Conservation (phyloP, 30 jellyfish, hydroid and myxozoan genomes). For the Turritopsis dohrnii region DNA sequence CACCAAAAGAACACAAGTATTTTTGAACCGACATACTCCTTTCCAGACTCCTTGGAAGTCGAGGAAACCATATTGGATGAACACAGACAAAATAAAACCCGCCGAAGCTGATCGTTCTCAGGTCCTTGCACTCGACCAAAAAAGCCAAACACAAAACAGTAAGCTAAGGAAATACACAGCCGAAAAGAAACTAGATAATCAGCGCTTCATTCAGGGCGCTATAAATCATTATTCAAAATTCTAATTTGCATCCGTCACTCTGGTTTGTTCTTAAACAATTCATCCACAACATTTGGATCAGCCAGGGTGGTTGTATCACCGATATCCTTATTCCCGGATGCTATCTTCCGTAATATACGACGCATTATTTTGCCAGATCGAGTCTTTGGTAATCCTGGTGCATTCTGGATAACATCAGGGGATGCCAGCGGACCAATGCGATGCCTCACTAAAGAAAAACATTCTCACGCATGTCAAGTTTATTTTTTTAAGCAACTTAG, state of each 20-base stretch:
- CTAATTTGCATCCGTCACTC: neutral
- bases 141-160: too few species aligned
- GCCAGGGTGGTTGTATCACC: conserved; percentile 98
- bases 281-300: conserved; percentile 80
- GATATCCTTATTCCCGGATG: conserved; percentile 69
- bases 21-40: too few species aligned
- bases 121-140: too few species aligned
- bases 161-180: too few species aligned
- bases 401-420: conserved; percentile 91
- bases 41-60: too few species aligned
- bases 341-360: conserved; percentile 88
- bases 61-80: too few species aligned
- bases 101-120: too few species aligned
- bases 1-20: too few species aligned
- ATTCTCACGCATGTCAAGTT: neutral
- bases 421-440: conserved; percentile 97
- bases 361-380: conserved; percentile 99
- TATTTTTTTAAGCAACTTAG: neutral
- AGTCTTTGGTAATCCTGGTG: conserved; percentile 98
- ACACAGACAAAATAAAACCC: too few species aligned
- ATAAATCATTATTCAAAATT: neutral
- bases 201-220: too few species aligned
- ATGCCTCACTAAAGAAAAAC: conserved; percentile 55
- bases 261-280: conserved; percentile 86
- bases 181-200: too few species aligned